A percentile compares a stretch with the other conserved stretches of the same genome.
Conservation (phyloP, 2,113 vertebrate genomes). For the Delphinus delphis region DNA sequence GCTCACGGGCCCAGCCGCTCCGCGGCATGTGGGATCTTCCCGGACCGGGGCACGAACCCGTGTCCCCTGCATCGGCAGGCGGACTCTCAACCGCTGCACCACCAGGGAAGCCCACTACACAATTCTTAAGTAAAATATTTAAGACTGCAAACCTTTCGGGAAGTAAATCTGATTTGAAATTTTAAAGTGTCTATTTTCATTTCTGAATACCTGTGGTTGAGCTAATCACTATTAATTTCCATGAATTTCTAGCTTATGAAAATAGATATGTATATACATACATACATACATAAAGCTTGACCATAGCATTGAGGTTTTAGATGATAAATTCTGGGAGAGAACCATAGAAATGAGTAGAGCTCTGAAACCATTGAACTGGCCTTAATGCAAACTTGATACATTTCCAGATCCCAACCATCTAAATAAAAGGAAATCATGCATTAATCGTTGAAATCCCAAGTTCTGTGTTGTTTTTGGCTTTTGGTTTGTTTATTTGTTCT, state of each 20-base stretch:
- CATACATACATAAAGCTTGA: neutral
- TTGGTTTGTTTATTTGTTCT: neutral
- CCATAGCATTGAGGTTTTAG: neutral
- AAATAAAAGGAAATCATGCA: slow-evolving; percentile 43
- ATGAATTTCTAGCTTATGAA: slow-evolving; percentile 15
- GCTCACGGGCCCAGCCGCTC: no score
- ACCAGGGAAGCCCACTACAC: neutral
- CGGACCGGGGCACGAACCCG: no score
- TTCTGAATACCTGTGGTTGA: neutral
- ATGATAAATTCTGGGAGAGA: slow-evolving; percentile 59
- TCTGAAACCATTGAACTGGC: slow-evolving; percentile 54
- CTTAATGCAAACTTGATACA: slow-evolving; percentile 53
- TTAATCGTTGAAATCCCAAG: slow-evolving; percentile 61
- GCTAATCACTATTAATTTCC: neutral
- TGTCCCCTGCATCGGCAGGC: no score
- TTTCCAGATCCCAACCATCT: slow-evolving; percentile 45
- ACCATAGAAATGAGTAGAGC: slow-evolving; percentile 35
- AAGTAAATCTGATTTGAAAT: slow-evolving; percentile 19
- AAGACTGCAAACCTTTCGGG: neutral
- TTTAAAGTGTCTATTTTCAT: neutral
- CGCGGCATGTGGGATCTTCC: no score
- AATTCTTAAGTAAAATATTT: neutral
- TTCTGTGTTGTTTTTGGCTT: slow-evolving; percentile 4
- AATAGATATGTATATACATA: neutral
- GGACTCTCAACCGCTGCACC: no score